Evolutionary conservation across 2,113 vertebrate species (phyloP), one percentile per base, ranked within the genome.

Genomic region (Kryptolebias marmoratus): DNA sequence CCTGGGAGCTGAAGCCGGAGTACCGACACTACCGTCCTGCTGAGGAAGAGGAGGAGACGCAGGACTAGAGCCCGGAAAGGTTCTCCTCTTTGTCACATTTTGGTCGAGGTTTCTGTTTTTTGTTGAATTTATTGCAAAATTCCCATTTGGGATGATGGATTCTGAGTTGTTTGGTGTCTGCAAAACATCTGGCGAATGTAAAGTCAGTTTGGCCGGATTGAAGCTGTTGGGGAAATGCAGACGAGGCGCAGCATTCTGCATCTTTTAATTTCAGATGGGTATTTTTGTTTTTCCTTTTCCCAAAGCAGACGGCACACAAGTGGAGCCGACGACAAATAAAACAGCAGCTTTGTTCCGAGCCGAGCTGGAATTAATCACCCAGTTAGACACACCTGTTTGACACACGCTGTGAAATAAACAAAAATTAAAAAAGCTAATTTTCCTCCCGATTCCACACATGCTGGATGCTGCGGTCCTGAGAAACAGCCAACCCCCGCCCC

Each of bases 1-100:
- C 96, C 1, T 99, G 98, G 97, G 97, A 99, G 79, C 94, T 99
- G 79, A 98, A 96, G 83, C 95, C 96, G 0, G 97, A 98, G 68
- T 99, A 98, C 81, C 93, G 96, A 44, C 97, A 98, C 87, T 98
- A 99, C 81, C 95, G 96, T 71, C 93, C 90, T 47, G 95, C 93
- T 59, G 96, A 96, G 16, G 91, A 92, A 14, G 82, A 89, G 28
- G 87, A 88, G 55, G 87, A 89, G 60, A 85, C 44, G 13, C 95
- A 97, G 85, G 95, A 90, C 5, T 96, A 90, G 87, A 5, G 16
- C 0, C 52, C 65, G 18, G 4, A 1, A 15, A 7, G n/a, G 11
- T 42, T 54, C 57, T 18, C 44, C 8, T 4, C 42, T 13, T 49
- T 30, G 1, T 52, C 30, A 14, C 1, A 1, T 22, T 30, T 3